phyloP scores from a whole-genome alignment of 1,140 invertebrate species.

The Drosophila pachea region DNA sequence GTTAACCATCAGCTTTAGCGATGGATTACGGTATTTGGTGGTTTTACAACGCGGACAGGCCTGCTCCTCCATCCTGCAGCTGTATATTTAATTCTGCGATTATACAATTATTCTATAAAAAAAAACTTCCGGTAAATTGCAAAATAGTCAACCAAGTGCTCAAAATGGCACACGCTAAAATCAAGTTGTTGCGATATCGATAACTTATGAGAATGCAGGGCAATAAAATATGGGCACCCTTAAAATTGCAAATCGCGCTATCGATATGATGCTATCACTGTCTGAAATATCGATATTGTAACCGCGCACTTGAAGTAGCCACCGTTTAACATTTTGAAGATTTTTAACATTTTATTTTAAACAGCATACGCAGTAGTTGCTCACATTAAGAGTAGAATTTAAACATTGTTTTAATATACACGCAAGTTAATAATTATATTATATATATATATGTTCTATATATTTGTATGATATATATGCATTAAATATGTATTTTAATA shows the following conservation, averaged over 20 bases:
- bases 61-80: constrained; percentile 88
- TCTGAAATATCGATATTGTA: constrained; percentile 7
- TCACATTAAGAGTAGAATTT: constrained; percentile 72
- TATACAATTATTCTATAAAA: neutral
- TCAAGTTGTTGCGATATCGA: constrained; percentile 17
- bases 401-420: constrained; percentile 68
- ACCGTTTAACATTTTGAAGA: constrained; percentile 8
- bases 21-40: constrained; percentile 98
- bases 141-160: constrained; percentile 4
- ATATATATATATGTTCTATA: constrained; percentile 44
- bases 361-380: constrained; percentile 69
- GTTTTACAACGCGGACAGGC: constrained; percentile 98
- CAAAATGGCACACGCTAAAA: constrained; percentile 21
- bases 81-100: neutral
- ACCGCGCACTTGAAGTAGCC: neutral
- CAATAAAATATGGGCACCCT: constrained; percentile 3
- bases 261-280: neutral
- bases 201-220: neutral
- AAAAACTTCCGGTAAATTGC: constrained; percentile 3
- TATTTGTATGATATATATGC: constrained; percentile 62
- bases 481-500: constrained; percentile 72
- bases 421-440: constrained; percentile 46
- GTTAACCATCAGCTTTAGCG: constrained; percentile 98
- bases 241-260: neutral
- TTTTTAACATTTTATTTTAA: constrained; percentile 71